Base-by-base conservation (phyloP, 2,888 invertebrate species). In the Cheilosia soror region DNA sequence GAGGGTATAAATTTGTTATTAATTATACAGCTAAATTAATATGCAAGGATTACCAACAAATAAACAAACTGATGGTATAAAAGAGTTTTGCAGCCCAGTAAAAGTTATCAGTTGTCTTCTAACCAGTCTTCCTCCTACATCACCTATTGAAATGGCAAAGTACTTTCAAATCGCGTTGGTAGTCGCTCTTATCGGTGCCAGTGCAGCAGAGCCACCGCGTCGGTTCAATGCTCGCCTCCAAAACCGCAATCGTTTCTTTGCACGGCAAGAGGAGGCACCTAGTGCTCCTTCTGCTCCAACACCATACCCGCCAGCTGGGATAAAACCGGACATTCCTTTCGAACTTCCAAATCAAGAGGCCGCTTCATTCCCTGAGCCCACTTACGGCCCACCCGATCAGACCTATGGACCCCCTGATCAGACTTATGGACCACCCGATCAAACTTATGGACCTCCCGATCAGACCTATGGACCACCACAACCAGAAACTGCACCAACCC, bases 301-400 rank as follows among this genome's bases (percentile, higher is more conserved):
- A 33, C 84, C 84, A 3, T 85, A 85, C 53, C 84, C 84, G 42
- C 80, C 84, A 4, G 80, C 80, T 13, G 84, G 80, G 0, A 65
- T 79, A 33, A 85, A 75, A 47, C 80, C 85, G 2, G 80, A 80
- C 2, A 72, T 85, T 60, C 80, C 85, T 5, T 85, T 85, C 20
- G 85, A 85, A 4, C 85, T 85, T 11, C 85, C 85, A 2, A 79
- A 75, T n/a, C 63, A 84, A 37, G 79, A 79, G 40, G 63, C 79
- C 0, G 69, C 49, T 5, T 25, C 49, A 9, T 75, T 79, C 40
- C 73, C 78, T 2, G 78, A 78, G 2, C 78, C 60, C 9, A 77
- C 81, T 13, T 68, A 62, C 1, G 68, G 62, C 13, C 66, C 73
- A 42, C 81, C 82, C 2, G 82, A 72, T 29, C 77, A 83, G 33